Base-by-base conservation (phyloP, 53 echinoderm and acorn worm genomes). In the Astropecten irregularis region DNA sequence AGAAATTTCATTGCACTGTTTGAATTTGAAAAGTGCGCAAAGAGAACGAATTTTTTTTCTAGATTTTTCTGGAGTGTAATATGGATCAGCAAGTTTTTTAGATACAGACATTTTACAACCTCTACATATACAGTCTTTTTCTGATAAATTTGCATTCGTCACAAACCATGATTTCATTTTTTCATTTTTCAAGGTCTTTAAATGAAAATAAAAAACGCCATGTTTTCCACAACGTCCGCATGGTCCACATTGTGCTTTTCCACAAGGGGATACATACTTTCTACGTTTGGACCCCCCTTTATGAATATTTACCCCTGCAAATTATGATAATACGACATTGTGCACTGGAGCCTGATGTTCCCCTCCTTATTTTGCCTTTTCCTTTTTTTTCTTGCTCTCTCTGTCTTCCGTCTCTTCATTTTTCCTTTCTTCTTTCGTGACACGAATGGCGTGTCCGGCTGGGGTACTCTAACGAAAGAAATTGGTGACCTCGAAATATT, bases 1-100 rank as follows among this genome's bases (percentile, higher is more conserved):
- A 29, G 72, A 35, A 34, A 9, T 46, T 20, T 11, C 35, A 13
- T 53, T 51, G 21, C 72, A 72, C 35, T 72, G 31, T 32, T 32
- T 9, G 19, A 72, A 72, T 9, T 31, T 20, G 6, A 14, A 16
- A 51, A 72, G 52, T 8, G 35, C 53, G 53, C 72, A 53, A 28
- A 35, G 8, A n/a, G 37, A 34, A 33, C 20, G 52, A 13, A 35
- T 53, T 53, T 53, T 72, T 50, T 51, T 52, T 33, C 72, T 6
- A n/a, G 72, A 53, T 53, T 72, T 72, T 52, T 72, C 72, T 7
- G 52, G 53, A n/a, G 72, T 72, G 36, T 72, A 72, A 19, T 52
- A 3, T 15, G 71, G 49, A n/a, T 71, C 35, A 20, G 18, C 30
- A 11, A 33, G 54, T 34, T 70, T 72, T 20, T 72, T 72, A 15